Conservation (phyloP, 2,888 invertebrate species). For the Spodoptera exigua region DNA sequence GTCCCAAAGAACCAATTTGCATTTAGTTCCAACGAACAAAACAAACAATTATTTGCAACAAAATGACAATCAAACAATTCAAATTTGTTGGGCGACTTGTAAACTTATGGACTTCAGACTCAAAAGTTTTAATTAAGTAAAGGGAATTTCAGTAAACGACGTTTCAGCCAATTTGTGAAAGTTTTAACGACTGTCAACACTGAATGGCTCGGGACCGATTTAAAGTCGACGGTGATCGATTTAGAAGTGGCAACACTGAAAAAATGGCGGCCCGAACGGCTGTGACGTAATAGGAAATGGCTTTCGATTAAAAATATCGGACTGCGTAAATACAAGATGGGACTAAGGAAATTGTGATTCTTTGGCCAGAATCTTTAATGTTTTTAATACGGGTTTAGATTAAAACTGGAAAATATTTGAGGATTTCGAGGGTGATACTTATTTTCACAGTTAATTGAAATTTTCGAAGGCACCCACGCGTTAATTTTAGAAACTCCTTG, state of each 20-base stretch:
- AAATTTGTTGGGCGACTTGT: conserved; percentile 64
- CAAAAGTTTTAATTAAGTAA: conserved; percentile 83
- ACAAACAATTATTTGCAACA: conserved; percentile 57
- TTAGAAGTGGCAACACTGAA: conserved; percentile 53
- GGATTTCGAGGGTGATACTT: no score
- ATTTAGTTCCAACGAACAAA: conserved; percentile 41
- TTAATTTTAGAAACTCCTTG: no score
- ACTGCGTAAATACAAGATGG: conserved; percentile 9
- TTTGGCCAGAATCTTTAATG: conserved; percentile 7
- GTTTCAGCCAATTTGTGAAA: conserved; percentile 78
- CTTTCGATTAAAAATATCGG: conserved; percentile 41
- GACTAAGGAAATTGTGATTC: conserved; percentile 23
- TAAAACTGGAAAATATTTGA: background rate
- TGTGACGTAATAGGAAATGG: conserved; percentile 46
- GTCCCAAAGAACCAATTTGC: conserved; percentile 44
- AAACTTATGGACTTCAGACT: conserved; percentile 61
- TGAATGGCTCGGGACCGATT: conserved; percentile 55
- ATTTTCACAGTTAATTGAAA: no score
- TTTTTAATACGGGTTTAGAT: conserved; percentile 1
- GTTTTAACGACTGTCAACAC: conserved; percentile 79
- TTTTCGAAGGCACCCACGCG: no score
- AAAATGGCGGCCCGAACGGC: conserved; percentile 39
- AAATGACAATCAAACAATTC: conserved; percentile 62
- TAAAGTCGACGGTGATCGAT: conserved; percentile 61
- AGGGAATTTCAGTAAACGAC: conserved; percentile 74